Percentiles rank a stretch among this genome's conserved stretches.
Conservation (phyloP, 2,113 vertebrate species). For the Ranitomeya variabilis region DNA sequence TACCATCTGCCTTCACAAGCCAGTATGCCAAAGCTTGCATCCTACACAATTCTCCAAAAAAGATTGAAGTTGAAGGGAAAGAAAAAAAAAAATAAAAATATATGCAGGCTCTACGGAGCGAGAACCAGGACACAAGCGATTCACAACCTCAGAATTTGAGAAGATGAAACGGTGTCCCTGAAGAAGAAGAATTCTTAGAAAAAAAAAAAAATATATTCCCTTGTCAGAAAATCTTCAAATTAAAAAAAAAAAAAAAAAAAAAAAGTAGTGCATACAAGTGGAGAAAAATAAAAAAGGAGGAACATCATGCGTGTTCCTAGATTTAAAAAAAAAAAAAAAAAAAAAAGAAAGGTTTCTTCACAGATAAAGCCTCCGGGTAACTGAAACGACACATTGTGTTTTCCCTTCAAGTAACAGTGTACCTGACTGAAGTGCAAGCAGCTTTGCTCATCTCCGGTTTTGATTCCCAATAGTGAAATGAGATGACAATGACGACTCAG, state of each 20-base stretch:
- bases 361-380: conserved; percentile 80
- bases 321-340: conserved; percentile 78
- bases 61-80: neutral
- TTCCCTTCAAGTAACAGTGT: conserved; percentile 94
- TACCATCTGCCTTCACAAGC: conserved; percentile 62
- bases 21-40: conserved; percentile 28
- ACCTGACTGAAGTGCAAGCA: conserved; percentile 92
- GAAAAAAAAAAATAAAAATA: conserved; percentile 19
- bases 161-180: conserved; percentile 75
- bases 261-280: conserved; percentile 97
- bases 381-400: conserved; percentile 73
- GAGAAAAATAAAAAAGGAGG: conserved; percentile 89
- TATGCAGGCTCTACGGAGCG: conserved; percentile 69
- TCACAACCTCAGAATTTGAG: conserved; percentile 72
- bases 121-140: conserved; percentile 71
- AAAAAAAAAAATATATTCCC: conserved; percentile 62
- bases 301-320: conserved; percentile 86
- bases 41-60: neutral
- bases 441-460: conserved; percentile 75
- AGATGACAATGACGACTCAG: conserved; percentile 77
- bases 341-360: conserved; percentile 70
- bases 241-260: conserved; percentile 70
- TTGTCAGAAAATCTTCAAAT: conserved; percentile 83
- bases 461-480: conserved; percentile 75
- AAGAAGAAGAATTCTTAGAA: neutral